These are phyloP conservation scores for Tricholaema leucomelas DNA, from an alignment of 2,113 vertebrate species.

Conservation along the genomic window DNA sequence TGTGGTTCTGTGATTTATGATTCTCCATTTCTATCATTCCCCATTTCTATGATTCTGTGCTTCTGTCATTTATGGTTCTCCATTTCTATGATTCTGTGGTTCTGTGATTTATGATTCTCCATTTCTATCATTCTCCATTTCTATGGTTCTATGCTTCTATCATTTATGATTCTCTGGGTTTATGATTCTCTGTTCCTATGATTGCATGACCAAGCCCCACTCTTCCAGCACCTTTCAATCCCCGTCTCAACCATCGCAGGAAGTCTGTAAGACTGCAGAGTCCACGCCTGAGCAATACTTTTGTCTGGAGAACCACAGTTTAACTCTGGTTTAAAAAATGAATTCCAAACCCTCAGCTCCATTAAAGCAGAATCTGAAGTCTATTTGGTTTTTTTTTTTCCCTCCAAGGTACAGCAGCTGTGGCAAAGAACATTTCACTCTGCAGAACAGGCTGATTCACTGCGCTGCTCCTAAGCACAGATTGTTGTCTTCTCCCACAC, in stretches of 20 bases:
- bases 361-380: slow-evolving; percentile 17
- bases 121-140: too few relatives aligned
- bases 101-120: too few relatives aligned
- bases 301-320: neutral
- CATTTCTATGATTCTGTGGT: too few relatives aligned
- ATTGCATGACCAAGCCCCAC: too few relatives aligned
- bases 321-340: neutral
- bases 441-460: slow-evolving; percentile 62
- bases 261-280: neutral
- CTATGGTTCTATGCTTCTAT: too few relatives aligned
- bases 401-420: slow-evolving; percentile 41
- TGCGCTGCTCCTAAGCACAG: slow-evolving; percentile 60
- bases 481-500: slow-evolving; percentile 63
- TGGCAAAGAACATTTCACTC: slow-evolving; percentile 55
- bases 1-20: too few relatives aligned
- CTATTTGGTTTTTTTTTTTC: slow-evolving; percentile 2
- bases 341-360: neutral
- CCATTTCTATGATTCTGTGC: too few relatives aligned
- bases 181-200: too few relatives aligned
- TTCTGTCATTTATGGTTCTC: too few relatives aligned
- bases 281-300: neutral
- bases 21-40: too few relatives aligned
- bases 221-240: neutral
- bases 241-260: neutral
- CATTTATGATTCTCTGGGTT: too few relatives aligned